phyloP scores from a whole-genome alignment of 1,140 invertebrate genomes.

The Schlechtendalia chinensis region DNA sequence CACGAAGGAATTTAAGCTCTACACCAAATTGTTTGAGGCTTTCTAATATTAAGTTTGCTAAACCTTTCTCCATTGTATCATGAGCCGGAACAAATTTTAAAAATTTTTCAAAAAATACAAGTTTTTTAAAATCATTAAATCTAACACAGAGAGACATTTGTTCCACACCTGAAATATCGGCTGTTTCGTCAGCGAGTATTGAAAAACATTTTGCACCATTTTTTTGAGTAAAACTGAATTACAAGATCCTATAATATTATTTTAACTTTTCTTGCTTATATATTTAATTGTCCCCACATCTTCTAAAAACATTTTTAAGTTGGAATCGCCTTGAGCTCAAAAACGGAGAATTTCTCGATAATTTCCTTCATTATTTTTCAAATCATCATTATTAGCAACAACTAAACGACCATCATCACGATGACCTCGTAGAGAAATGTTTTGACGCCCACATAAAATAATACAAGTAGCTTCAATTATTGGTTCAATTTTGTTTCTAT shows the following conservation, averaged over 20 bases:
- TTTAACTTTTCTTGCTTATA: background rate
- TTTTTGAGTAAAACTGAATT: slow-evolving; percentile 18
- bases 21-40: too few species aligned
- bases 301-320: slow-evolving; percentile 19
- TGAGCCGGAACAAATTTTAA: too few species aligned
- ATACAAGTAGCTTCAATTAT: slow-evolving; percentile 3
- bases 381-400: background rate
- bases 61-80: too few species aligned
- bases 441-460: background rate
- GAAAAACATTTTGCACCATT: background rate
- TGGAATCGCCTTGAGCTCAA: too few species aligned
- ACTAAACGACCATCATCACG: slow-evolving; percentile 1
- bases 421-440: background rate
- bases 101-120: too few species aligned
- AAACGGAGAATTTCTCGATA: background rate
- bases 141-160: slow-evolving; percentile 16
- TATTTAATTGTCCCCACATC: slow-evolving; percentile 1
- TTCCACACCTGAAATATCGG: background rate
- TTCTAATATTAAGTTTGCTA: too few species aligned
- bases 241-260: background rate
- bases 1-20: too few species aligned
- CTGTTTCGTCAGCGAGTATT: background rate
- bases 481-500: background rate
- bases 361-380: background rate
- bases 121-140: slow-evolving; percentile 20